Evolutionary conservation across 2,888 invertebrate species (phyloP), one percentile per base, ranked within the genome.

Genomic region (Leptopterna dolabrata): DNA sequence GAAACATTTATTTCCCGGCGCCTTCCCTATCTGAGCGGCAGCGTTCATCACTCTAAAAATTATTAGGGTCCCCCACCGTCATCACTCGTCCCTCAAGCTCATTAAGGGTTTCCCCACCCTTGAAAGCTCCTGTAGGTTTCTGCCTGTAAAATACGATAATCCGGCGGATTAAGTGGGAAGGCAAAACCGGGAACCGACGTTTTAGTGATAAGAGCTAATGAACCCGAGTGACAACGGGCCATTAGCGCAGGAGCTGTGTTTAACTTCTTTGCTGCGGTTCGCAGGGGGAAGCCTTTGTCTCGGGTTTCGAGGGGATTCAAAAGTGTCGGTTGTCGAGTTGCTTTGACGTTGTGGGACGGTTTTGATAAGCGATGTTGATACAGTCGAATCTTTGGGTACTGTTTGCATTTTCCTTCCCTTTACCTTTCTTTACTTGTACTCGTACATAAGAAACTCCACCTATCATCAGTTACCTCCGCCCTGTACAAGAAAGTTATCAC

Each of bases 31-130:
- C 83, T 83, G 4, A 70, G 24, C 83, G 41, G 70, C 4, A 36
- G 83, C 70, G 70, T 83, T 83, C 83, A 83, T 83, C 83, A 83
- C 83, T 70, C 24, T 70, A 83, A 70, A 70, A 83, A 83, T 83
- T 83, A 83, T 83, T 83, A 83, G 41, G 70, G 83, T 43, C 70
- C 41, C 70, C 13, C 78, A 19, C 43, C 78, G 78, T 45, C 78
- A 78, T 45, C 78, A 45, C 45, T 78, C 41, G 36, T 78, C 78
- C 78, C 78, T 24, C n/a, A 78, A 78, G 78, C 78, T 78, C 78
- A 78, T 78, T 78, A 78, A 78, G 78, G 43, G n/a, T 43, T 45
- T n/a, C n/a, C n/a, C n/a, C n/a, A 24, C 78, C 78, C n/a, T 63
- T 27, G 30, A n/a, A 78, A 45, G 3, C 73, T 41, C 73, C 41